Evolutionary conservation across 2,797 vertebrate species (phyloP).

Genomic region (Mionectes olivaceus): DNA sequence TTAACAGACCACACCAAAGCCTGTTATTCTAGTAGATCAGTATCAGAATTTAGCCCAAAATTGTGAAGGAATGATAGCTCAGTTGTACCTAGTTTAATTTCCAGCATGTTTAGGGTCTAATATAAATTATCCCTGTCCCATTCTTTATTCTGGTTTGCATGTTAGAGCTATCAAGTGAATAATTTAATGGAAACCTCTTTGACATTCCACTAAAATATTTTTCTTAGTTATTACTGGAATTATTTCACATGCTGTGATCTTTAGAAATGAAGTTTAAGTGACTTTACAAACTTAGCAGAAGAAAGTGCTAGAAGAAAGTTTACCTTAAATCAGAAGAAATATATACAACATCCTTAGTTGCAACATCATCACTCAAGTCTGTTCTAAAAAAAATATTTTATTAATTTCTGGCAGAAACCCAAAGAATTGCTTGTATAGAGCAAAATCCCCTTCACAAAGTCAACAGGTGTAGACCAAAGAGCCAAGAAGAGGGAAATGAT

Average conservation of each 20-base stretch:
- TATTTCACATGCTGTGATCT: neutral
- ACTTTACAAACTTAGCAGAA: neutral
- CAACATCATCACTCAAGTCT: neutral
- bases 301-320: neutral
- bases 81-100: neutral
- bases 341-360: neutral
- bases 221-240: neutral
- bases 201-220: neutral
- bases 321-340: conserved; percentile 13
- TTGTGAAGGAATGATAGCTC: neutral
- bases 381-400: neutral
- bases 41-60: neutral
- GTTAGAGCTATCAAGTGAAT: neutral
- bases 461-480: neutral
- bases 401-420: conserved; percentile 40
- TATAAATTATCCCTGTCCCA: neutral
- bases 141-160: neutral
- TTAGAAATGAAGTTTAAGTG: neutral
- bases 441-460: neutral
- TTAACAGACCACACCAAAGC: neutral
- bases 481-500: neutral
- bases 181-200: conserved; percentile 2
- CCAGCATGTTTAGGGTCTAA: neutral
- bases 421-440: neutral
- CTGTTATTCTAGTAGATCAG: neutral